These are phyloP conservation scores for Kryptolebias marmoratus DNA, from an alignment of 2,113 vertebrate species.

Conservation along the genomic window DNA sequence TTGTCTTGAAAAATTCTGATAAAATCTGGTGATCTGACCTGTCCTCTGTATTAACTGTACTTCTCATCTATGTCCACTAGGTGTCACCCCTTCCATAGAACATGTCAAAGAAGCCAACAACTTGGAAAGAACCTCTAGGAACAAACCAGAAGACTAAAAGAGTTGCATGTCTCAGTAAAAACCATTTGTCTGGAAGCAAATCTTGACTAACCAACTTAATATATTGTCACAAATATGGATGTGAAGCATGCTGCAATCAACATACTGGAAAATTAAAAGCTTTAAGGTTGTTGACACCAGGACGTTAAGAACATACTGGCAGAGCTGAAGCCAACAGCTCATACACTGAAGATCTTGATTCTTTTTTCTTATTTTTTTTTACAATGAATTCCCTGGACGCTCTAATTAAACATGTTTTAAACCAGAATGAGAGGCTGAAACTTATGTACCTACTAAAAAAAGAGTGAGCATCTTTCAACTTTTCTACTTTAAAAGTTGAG, in stretches of 20 bases:
- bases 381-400: neutral
- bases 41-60: conserved; percentile 28
- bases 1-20: neutral
- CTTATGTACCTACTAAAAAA: neutral
- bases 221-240: neutral
- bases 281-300: neutral
- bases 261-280: neutral
- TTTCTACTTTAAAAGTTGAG: conserved; percentile 2
- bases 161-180: conserved; percentile 8
- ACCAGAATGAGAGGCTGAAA: neutral
- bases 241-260: neutral
- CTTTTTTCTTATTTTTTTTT: neutral
- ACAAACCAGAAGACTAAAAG: conserved; percentile 6
- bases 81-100: conserved; percentile 55
- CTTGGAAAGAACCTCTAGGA: conserved; percentile 18
- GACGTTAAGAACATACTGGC: neutral
- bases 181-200: neutral
- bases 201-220: neutral
- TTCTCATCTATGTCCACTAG: conserved; percentile 64
- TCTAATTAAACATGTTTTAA: neutral
- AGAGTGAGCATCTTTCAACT: neutral
- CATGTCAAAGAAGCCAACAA: conserved; percentile 15
- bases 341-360: neutral
- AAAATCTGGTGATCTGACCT: neutral
- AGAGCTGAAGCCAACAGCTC: neutral